phyloP scores from a whole-genome alignment of 2,113 vertebrate genomes.

The Alouatta palliata region DNA sequence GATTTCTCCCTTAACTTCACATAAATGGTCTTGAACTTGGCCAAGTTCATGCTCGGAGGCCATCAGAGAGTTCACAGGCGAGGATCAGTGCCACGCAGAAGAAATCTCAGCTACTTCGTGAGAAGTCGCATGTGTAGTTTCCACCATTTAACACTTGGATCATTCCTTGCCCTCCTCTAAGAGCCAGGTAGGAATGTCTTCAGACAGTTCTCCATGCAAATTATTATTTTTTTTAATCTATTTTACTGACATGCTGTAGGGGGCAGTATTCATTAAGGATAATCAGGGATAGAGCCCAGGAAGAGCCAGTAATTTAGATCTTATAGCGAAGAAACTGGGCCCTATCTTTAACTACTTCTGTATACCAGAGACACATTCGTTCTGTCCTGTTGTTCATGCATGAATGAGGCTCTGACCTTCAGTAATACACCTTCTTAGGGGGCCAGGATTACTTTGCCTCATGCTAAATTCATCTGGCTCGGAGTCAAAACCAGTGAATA shows the following conservation, averaged over 20 bases:
- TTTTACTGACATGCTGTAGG: conserved; percentile 23
- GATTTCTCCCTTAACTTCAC: background rate
- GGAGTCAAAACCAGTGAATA: background rate
- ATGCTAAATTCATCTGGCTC: background rate
- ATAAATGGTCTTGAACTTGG: background rate
- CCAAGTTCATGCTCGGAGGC: background rate
- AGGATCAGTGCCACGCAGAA: background rate
- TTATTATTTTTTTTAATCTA: background rate
- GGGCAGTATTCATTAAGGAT: conserved; percentile 56
- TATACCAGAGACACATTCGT: background rate
- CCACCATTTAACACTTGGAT: background rate
- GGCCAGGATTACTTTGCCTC: background rate
- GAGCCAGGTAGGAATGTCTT: background rate
- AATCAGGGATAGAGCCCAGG: background rate
- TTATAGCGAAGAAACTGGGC: conserved; percentile 31
- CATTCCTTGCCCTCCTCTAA: background rate
- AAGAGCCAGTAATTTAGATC: background rate
- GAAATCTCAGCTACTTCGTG: background rate
- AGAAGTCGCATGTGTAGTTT: background rate
- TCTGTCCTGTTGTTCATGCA: background rate
- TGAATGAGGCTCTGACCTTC: background rate
- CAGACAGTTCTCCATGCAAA: background rate
- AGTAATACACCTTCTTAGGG: background rate
- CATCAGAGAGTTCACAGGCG: background rate
- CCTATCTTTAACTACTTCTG: background rate